Percentiles rank a stretch among this genome's conserved stretches.
Evolutionary conservation across 1,140 invertebrate species (phyloP).

Genomic region (Diachasma alloeum): DNA sequence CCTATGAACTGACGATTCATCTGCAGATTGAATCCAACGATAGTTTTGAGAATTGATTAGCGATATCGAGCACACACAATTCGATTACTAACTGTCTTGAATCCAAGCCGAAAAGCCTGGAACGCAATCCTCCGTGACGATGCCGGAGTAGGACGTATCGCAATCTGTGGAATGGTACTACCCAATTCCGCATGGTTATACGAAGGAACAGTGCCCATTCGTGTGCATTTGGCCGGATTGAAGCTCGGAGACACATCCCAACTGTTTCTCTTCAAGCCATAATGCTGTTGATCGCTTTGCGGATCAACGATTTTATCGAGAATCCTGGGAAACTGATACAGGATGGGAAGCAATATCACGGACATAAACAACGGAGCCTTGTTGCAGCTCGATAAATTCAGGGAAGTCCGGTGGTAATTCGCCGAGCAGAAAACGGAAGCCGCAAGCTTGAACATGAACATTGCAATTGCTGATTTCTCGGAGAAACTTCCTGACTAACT

Average conservation of each 20-base stretch:
- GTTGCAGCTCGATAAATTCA: background rate
- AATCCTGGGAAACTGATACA: background rate
- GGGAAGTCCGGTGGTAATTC: background rate
- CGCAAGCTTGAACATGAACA: no score
- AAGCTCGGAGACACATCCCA: background rate
- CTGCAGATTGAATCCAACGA: background rate
- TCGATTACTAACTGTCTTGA: background rate
- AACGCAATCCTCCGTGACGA: slow-evolving; percentile 17
- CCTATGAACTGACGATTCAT: background rate
- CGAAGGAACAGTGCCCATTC: slow-evolving; percentile 22
- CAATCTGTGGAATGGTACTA: slow-evolving; percentile 36
- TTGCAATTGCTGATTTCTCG: no score
- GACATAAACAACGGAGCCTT: background rate
- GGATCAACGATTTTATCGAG: background rate
- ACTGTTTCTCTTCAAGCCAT: background rate
- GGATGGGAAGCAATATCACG: background rate
- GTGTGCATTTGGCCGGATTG: slow-evolving; percentile 12
- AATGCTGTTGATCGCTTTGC: background rate
- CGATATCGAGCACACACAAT: background rate
- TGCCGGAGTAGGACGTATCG: background rate
- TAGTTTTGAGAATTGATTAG: background rate
- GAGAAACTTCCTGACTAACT: no score
- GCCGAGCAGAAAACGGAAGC: no score
- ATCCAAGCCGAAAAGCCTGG: background rate
- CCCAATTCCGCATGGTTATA: slow-evolving; percentile 37